A percentile compares a stretch with the other conserved stretches of the same genome.
These are phyloP conservation scores for Ophthalmolycus amberensis DNA, from an alignment of 2,113 vertebrate genomes.

Conservation along the genomic window DNA sequence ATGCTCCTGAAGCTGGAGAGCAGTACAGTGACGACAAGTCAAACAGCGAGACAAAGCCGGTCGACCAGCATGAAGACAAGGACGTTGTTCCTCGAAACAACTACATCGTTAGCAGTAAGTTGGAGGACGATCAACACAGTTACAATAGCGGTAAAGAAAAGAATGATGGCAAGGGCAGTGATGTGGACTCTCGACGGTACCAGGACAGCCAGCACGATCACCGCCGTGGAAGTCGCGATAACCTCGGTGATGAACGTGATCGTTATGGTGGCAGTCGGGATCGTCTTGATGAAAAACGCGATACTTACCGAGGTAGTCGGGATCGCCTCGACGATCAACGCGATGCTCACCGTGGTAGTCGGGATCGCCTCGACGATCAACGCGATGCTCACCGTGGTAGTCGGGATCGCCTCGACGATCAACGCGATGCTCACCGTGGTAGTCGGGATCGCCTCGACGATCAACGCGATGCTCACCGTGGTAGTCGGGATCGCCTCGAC, in stretches of 20 bases:
- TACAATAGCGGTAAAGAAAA: conserved; percentile 42
- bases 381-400: not conserved
- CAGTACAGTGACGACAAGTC: conserved; percentile 62
- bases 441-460: conserved; percentile 39
- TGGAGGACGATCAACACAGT: conserved; percentile 57
- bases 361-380: conserved; percentile 35
- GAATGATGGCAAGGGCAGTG: conserved; percentile 37
- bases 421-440: fast-evolving
- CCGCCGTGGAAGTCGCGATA: conserved; percentile 37
- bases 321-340: conserved; percentile 46
- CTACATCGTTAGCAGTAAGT: not conserved
- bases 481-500: conserved; percentile 6
- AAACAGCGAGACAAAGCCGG: conserved; percentile 14
- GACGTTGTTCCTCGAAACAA: conserved; percentile 12
- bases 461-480: fast-evolving
- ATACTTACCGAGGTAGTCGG: not conserved
- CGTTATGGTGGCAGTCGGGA: conserved; percentile 28
- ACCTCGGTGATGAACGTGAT: conserved; percentile 43
- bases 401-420: conserved; percentile 33
- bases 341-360: not conserved
- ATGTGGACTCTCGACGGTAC: conserved; percentile 38
- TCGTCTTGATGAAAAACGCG: conserved; percentile 34
- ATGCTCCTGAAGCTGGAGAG: conserved; percentile 40
- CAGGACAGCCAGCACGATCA: conserved; percentile 24
- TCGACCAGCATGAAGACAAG: conserved; percentile 27